These are phyloP conservation scores for Chauna torquata DNA, from an alignment of 2,113 vertebrate genomes.

Conservation along the genomic window DNA sequence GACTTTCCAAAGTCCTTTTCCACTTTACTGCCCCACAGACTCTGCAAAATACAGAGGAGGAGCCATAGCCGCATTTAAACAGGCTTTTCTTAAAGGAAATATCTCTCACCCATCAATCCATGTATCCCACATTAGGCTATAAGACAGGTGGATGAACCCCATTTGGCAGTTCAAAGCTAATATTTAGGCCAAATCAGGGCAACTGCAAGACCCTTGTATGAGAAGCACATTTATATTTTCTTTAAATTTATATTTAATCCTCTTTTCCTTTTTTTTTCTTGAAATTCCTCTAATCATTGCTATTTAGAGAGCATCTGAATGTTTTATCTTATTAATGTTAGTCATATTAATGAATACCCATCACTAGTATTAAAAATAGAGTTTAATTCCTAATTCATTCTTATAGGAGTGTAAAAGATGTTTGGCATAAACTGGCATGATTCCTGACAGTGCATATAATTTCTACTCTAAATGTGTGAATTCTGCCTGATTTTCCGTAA, in stretches of 20 bases:
- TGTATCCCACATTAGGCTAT: neutral
- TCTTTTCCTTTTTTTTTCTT: neutral
- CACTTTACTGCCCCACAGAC: neutral
- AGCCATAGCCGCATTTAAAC: neutral
- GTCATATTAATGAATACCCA: neutral
- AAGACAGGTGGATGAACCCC: neutral
- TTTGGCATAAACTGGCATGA: neutral
- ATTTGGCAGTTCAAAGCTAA: neutral
- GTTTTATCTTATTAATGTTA: neutral
- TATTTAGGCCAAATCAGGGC: neutral
- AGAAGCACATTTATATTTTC: neutral
- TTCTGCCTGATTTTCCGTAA: neutral
- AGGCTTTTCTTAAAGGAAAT: neutral
- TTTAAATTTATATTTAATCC: accelerated
- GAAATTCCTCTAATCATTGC: neutral
- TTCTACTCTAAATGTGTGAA: neutral
- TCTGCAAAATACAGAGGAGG: neutral
- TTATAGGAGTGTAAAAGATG: neutral
- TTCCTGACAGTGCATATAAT: neutral
- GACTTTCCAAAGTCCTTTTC: constrained; percentile 6
- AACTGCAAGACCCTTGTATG: neutral
- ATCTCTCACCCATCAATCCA: neutral
- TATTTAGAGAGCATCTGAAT: neutral
- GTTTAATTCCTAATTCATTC: neutral
- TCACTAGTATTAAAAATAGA: neutral